phyloP scores from a whole-genome alignment of 2,888 invertebrate species.

The Metopia argyrocephala region DNA sequence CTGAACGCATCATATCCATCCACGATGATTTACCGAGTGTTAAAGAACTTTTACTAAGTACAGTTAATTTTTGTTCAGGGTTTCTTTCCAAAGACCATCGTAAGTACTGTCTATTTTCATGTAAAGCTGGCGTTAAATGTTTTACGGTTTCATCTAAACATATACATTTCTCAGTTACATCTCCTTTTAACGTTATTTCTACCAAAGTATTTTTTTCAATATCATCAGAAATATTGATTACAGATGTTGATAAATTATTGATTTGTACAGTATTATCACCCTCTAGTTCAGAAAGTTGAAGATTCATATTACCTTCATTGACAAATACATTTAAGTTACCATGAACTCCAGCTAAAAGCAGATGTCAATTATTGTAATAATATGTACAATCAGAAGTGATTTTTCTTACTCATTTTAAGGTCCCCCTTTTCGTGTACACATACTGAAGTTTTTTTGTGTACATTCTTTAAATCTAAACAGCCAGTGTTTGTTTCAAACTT shows the following conservation, averaged over 20 bases:
- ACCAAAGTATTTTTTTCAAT: constrained; percentile 73
- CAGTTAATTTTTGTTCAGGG: constrained; percentile 67
- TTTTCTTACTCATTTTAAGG: constrained; percentile 74
- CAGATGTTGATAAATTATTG: constrained; percentile 69
- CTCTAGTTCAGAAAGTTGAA: constrained; percentile 75
- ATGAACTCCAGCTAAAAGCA: constrained; percentile 74
- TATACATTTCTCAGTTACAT: constrained; percentile 60
- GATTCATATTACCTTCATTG: constrained; percentile 73
- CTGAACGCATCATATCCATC: constrained; percentile 72
- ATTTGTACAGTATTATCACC: constrained; percentile 73
- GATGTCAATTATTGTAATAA: not conserved
- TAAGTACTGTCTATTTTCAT: constrained; percentile 69
- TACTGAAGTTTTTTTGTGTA: constrained; percentile 74
- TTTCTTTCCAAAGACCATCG: constrained; percentile 68
- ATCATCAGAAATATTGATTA: constrained; percentile 75
- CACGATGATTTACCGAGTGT: constrained; percentile 77
- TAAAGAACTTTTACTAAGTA: constrained; percentile 70
- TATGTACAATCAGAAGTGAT: not conserved
- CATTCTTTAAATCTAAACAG: constrained; percentile 73
- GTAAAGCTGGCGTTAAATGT: constrained; percentile 71
- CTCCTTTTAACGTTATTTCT: constrained; percentile 67
- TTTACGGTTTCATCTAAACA: constrained; percentile 69
- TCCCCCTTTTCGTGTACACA: constrained; percentile 72
- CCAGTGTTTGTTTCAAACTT: constrained; percentile 75
- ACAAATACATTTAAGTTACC: constrained; percentile 73